Evolutionary conservation across 2,797 vertebrate species (phyloP).

Genomic region (Philypnodon macrostomus): DNA sequence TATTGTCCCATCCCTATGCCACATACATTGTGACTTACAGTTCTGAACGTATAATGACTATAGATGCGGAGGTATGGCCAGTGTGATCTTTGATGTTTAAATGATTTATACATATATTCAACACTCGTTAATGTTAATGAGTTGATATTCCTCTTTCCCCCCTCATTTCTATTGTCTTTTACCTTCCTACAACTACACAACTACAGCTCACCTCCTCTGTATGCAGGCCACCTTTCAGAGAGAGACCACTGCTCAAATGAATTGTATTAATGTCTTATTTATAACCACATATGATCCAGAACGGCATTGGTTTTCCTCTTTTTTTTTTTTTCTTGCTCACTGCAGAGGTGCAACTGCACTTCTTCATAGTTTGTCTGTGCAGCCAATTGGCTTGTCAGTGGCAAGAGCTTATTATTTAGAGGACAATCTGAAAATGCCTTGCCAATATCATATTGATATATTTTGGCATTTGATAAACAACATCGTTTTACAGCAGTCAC

Average conservation of each 20-base stretch:
- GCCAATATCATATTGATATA: constrained; percentile 10
- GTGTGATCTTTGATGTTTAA: background rate
- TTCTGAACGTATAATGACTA: too few relatives aligned
- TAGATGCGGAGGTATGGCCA: background rate
- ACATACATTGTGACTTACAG: too few relatives aligned
- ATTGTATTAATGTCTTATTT: constrained; percentile 38
- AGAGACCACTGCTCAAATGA: constrained; percentile 18
- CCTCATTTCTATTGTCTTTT: background rate
- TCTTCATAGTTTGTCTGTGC: background rate
- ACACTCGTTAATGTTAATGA: background rate
- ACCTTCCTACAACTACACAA: background rate
- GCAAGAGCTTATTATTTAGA: constrained; percentile 5
- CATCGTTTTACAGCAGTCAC: constrained; percentile 4
- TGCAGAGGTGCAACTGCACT: background rate
- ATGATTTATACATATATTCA: background rate
- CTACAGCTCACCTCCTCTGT: background rate
- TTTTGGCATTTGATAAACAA: constrained; percentile 5
- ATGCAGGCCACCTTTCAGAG: constrained; percentile 21
- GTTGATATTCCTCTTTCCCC: background rate
- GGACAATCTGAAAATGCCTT: constrained; percentile 12
- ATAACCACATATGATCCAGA: constrained; percentile 18
- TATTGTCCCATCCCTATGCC: too few relatives aligned
- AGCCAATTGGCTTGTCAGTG: constrained; percentile 2
- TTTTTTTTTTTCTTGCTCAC: constrained; percentile 10
- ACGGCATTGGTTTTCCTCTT: constrained; percentile 17